Percentiles rank a stretch among this genome's conserved stretches.
These are phyloP conservation scores for Bettongia penicillata DNA, from an alignment of 2,113 vertebrate species.

Conservation along the genomic window DNA sequence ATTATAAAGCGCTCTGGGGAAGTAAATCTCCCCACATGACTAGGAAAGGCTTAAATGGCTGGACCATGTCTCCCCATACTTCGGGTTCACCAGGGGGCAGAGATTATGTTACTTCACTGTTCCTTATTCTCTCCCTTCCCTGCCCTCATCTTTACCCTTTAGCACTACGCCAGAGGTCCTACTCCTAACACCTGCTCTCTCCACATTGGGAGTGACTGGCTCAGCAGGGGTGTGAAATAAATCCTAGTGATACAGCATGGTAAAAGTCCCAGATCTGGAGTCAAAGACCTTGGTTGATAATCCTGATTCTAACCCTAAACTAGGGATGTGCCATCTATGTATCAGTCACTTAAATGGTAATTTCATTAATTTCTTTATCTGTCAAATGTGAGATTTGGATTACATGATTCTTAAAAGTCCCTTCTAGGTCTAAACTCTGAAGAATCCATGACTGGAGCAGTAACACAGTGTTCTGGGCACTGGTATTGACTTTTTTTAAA, in stretches of 20 bases:
- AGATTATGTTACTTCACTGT: not conserved
- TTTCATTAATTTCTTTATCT: not conserved
- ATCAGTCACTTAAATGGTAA: not conserved
- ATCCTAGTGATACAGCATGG: not conserved
- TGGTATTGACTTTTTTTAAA: not conserved
- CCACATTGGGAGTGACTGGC: not conserved
- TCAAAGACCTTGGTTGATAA: not conserved
- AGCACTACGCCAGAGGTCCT: not conserved
- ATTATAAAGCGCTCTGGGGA: not conserved
- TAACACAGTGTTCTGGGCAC: not conserved
- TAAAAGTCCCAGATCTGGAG: not conserved
- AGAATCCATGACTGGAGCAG: not conserved
- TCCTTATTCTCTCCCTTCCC: not conserved
- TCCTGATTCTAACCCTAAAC: not conserved
- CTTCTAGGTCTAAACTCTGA: not conserved
- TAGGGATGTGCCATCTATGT: not conserved
- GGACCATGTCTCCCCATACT: not conserved
- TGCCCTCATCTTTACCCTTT: not conserved
- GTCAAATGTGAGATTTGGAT: not conserved
- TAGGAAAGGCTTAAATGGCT: not conserved
- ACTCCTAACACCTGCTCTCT: not conserved
- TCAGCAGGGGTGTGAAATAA: not conserved
- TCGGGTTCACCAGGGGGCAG: not conserved
- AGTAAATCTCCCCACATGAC: not conserved
- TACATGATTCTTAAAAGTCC: not conserved